Conservation (phyloP, 30 jellyfish, hydroid and myxozoan species). For the Cassiopea andromeda region DNA sequence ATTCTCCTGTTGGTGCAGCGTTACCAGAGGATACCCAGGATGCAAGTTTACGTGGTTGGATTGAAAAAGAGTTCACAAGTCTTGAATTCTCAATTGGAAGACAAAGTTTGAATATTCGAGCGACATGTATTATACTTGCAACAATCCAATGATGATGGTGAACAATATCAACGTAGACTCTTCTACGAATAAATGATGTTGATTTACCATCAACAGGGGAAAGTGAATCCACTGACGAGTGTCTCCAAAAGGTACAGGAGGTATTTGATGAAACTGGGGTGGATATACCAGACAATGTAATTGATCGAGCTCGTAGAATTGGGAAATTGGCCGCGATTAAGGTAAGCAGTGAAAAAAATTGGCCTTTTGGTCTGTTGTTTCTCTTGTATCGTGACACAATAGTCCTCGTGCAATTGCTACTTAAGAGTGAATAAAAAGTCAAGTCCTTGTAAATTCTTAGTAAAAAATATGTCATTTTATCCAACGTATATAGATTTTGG, state of each 20-base stretch:
- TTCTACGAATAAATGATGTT: constrained; percentile 46
- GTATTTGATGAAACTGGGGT: constrained; percentile 42
- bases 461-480: not conserved
- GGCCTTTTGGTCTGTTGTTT: not conserved
- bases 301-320: constrained; percentile 50
- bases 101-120: constrained; percentile 44
- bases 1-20: constrained; percentile 17
- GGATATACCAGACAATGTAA: constrained; percentile 38
- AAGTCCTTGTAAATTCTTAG: not conserved
- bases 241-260: constrained; percentile 29
- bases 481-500: not conserved
- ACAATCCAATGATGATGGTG: constrained; percentile 16
- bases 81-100: constrained; percentile 33
- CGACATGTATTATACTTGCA: constrained; percentile 31
- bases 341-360: not conserved
- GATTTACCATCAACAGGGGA: constrained; percentile 21
- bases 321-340: constrained; percentile 2
- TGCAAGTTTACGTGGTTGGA: constrained; percentile 6
- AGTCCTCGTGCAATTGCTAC: not conserved
- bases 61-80: not conserved
- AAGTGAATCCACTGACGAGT: constrained; percentile 39
- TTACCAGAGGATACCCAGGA: constrained; percentile 2
- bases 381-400: not conserved
- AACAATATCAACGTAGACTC: constrained; percentile 42
- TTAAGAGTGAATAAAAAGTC: not conserved